Conservation (phyloP, 1,140 invertebrate genomes). For the Luehdorfia chinensis region DNA sequence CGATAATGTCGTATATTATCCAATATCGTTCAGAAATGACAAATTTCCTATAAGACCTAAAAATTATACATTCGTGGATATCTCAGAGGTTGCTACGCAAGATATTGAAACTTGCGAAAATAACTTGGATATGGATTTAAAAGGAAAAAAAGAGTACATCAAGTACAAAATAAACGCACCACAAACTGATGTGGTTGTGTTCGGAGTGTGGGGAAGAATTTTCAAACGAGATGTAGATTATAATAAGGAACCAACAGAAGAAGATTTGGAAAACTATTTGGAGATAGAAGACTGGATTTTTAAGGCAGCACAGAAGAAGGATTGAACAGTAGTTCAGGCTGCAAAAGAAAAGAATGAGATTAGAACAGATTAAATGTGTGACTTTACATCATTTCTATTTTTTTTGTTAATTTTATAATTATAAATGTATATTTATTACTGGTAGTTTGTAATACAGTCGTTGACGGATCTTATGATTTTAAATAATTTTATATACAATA, state of each 20-base stretch:
- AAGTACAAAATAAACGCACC: conserved; percentile 31
- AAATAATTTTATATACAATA: too few species aligned
- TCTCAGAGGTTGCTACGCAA: conserved; percentile 12
- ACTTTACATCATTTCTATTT: too few species aligned
- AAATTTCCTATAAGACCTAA: conserved; percentile 45
- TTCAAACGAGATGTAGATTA: conserved; percentile 41
- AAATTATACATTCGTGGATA: conserved; percentile 39
- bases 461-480: too few species aligned
- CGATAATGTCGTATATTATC: conserved; percentile 47
- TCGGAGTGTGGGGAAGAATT: conserved; percentile 50
- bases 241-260: conserved; percentile 23
- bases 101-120: conserved; percentile 17
- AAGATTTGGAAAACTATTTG: conserved; percentile 34
- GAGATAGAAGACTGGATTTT: conserved; percentile 47
- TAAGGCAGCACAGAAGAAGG: conserved; percentile 16
- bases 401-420: too few species aligned
- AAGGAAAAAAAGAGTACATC: conserved; percentile 18
- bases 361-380: too few species aligned
- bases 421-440: too few species aligned
- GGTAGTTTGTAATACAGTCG: too few species aligned
- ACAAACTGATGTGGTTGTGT: conserved; percentile 41
- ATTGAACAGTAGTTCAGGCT: neutral
- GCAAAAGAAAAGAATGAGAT: conserved; percentile 11
- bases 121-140: conserved; percentile 9
- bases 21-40: conserved; percentile 40